Conservation (phyloP, 2,797 vertebrate genomes). For the Streptopelia turtur region DNA sequence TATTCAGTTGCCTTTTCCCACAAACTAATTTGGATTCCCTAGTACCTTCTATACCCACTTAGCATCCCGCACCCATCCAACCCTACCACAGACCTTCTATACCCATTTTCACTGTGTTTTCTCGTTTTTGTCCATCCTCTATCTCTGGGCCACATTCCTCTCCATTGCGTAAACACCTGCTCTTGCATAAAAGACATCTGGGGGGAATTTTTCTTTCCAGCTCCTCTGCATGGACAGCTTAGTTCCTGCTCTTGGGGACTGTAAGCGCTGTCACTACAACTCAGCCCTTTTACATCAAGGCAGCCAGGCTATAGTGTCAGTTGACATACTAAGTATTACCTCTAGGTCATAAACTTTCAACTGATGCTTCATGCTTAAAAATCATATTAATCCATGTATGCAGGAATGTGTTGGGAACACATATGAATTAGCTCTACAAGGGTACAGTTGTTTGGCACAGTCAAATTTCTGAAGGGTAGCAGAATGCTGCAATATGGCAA, state of each 20-base stretch:
- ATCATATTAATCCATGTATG: background rate
- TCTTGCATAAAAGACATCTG: background rate
- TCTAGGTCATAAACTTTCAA: background rate
- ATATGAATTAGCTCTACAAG: background rate
- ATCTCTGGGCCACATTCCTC: background rate
- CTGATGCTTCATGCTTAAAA: background rate
- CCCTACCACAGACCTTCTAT: background rate
- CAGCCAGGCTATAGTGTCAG: background rate
- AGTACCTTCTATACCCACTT: rapidly evolving
- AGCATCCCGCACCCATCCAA: background rate
- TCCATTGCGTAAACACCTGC: background rate
- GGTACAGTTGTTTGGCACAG: background rate
- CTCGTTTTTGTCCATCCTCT: background rate
- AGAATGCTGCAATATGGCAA: background rate
- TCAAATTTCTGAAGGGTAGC: background rate
- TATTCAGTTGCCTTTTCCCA: background rate
- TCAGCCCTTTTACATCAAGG: background rate
- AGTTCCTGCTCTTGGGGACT: background rate
- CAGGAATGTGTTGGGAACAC: background rate
- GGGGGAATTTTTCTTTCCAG: background rate
- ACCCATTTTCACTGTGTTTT: background rate
- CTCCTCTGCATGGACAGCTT: background rate
- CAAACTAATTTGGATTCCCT: background rate
- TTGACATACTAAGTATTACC: background rate
- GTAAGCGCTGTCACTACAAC: background rate